Conservation (phyloP, 2,888 invertebrate genomes). For the Pedicia rivosa region DNA sequence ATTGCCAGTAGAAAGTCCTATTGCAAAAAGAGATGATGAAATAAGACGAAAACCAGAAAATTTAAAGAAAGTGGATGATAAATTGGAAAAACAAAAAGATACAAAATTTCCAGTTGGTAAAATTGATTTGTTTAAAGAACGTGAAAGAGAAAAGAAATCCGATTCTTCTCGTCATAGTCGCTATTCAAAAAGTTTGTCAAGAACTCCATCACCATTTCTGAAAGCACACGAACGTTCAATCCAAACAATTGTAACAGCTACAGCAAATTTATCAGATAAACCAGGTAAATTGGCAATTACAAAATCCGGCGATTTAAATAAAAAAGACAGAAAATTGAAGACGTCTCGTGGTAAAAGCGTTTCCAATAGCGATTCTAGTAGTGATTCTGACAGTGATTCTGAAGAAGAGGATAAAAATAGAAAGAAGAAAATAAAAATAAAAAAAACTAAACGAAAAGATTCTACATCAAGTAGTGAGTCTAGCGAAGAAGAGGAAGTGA, state of each 20-base stretch:
- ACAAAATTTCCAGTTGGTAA: no score
- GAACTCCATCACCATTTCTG: slow-evolving; percentile 73
- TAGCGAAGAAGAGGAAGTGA: slow-evolving; percentile 31
- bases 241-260: slow-evolving; percentile 21
- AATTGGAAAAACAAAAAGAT: no score
- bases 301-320: no score
- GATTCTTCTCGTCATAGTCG: not conserved
- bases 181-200: slow-evolving; percentile 61
- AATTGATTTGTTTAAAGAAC: no score
- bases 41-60: slow-evolving; percentile 13
- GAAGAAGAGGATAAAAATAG: slow-evolving; percentile 31
- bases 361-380: slow-evolving; percentile 22
- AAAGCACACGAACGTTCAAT: slow-evolving; percentile 32
- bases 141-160: not conserved
- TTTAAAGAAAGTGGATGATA: not conserved
- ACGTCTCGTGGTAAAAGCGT: not conserved
- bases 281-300: no score
- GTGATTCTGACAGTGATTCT: slow-evolving; percentile 32
- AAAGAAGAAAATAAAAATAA: slow-evolving; percentile 31
- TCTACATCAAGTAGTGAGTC: slow-evolving; percentile 33
- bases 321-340: slow-evolving; percentile 23
- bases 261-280: slow-evolving; percentile 10
- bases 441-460: slow-evolving; percentile 32
- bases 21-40: slow-evolving; percentile 9
- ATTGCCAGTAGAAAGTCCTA: slow-evolving; percentile 7